Evolutionary conservation across 2,888 invertebrate genomes (phyloP).

Genomic region (Thysanoteuthis rhombus): DNA sequence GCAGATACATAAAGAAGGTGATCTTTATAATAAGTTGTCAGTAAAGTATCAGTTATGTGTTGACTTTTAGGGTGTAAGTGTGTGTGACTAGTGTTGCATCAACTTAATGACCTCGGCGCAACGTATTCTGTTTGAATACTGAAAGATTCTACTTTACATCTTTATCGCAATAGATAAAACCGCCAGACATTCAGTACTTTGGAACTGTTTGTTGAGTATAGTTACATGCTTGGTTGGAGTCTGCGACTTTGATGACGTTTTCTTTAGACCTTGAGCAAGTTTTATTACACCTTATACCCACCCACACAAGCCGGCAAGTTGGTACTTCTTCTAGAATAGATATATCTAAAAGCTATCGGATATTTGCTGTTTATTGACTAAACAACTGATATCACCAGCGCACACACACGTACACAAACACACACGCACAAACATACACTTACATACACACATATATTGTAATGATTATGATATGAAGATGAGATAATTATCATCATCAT

Average conservation of each 20-base stretch:
- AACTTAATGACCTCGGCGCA: not conserved
- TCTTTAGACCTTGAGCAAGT: not conserved
- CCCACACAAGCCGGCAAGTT: not conserved
- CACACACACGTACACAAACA: too few relatives aligned
- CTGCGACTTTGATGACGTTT: not conserved
- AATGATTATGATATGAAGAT: too few relatives aligned
- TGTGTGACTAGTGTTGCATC: not conserved
- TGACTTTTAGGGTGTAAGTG: not conserved
- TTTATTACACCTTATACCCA: not conserved
- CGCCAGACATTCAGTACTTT: not conserved
- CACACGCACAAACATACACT: too few relatives aligned
- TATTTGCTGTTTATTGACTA: too few relatives aligned
- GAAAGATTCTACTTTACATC: not conserved
- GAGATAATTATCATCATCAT: too few relatives aligned
- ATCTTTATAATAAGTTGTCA: not conserved
- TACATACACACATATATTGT: too few relatives aligned
- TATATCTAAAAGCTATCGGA: too few relatives aligned
- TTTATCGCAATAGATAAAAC: not conserved
- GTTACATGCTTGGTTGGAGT: not conserved
- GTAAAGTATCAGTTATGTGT: not conserved
- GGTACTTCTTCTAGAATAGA: not conserved
- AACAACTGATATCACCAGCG: too few relatives aligned
- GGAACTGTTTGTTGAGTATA: not conserved
- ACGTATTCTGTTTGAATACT: not conserved
- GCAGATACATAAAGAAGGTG: not conserved